A percentile compares a stretch with the other conserved stretches of the same genome.
Conservation (phyloP, 2,888 invertebrate genomes). For the Heliconius sara region DNA sequence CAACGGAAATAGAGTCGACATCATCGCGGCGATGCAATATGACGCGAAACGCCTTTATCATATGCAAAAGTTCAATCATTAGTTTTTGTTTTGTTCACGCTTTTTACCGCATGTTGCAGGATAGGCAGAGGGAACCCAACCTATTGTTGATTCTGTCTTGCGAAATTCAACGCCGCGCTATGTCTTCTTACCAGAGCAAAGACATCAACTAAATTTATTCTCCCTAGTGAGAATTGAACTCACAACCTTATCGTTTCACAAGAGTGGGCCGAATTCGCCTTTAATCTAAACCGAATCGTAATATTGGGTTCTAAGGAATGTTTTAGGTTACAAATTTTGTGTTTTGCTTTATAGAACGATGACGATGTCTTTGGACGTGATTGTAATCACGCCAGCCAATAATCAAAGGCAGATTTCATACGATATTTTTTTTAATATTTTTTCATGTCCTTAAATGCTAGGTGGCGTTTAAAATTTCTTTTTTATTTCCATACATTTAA, state of each 20-base stretch:
- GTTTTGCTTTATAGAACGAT: slow-evolving; percentile 32
- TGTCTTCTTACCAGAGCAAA: too few species aligned
- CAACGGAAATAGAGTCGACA: slow-evolving; percentile 46
- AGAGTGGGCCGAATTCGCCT: too few species aligned
- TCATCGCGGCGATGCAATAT: slow-evolving; percentile 46
- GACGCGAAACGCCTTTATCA: slow-evolving; percentile 39
- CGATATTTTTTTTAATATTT: background rate
- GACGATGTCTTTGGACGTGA: slow-evolving; percentile 45
- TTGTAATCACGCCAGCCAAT: slow-evolving; percentile 44
- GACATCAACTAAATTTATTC: too few species aligned
- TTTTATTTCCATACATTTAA: background rate
- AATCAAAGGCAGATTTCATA: slow-evolving; percentile 35
- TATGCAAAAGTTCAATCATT: background rate
- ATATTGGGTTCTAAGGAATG: slow-evolving; percentile 1
- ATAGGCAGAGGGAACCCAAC: too few species aligned
- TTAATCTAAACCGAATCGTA: slow-evolving; percentile 31
- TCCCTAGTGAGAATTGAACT: too few species aligned
- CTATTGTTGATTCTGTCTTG: too few species aligned
- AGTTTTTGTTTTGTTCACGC: too few species aligned
- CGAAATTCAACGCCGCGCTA: too few species aligned
- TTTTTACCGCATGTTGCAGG: too few species aligned
- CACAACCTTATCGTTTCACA: too few species aligned
- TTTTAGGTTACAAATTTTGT: slow-evolving; percentile 26
- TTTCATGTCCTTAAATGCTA: background rate
- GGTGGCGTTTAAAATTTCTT: background rate